These are phyloP conservation scores for Cecropterus lyciades DNA, from an alignment of 1,140 invertebrate species.

Conservation along the genomic window DNA sequence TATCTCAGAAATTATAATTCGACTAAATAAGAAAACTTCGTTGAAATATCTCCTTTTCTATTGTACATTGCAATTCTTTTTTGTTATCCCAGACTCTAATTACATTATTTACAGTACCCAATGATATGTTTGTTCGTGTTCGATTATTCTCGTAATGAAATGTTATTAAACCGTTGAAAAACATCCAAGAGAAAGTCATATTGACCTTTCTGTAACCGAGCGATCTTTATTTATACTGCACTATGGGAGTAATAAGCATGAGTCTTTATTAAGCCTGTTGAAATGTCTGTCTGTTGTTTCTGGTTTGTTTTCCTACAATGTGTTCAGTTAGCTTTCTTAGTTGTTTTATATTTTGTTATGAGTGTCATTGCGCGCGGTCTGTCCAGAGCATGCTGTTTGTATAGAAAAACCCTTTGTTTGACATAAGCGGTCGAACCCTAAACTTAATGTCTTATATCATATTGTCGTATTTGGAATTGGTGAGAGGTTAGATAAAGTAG, in stretches of 20 bases:
- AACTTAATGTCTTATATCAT: no score
- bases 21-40: no score
- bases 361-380: no score
- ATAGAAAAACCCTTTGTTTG: no score
- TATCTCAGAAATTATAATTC: no score
- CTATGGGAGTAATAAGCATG: conserved; percentile 9
- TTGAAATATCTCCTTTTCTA: no score
- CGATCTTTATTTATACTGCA: conserved; percentile 11
- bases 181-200: conserved; percentile 12
- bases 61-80: neutral
- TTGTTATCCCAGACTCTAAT: neutral
- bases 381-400: no score
- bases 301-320: neutral
- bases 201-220: conserved; percentile 24
- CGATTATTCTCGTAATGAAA: conserved; percentile 16
- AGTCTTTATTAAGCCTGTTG: conserved; percentile 16
- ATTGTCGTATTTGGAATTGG: no score
- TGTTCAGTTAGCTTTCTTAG: neutral
- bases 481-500: no score
- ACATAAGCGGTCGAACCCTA: no score
- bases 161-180: conserved; percentile 16
- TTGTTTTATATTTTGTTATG: neutral
- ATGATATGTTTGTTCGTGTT: conserved; percentile 7
- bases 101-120: neutral
- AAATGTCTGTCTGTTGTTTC: neutral